A percentile compares a stretch with the other conserved stretches of the same genome.
Evolutionary conservation across 2,797 vertebrate genomes (phyloP).

Genomic region (Gambusia yucatana): DNA sequence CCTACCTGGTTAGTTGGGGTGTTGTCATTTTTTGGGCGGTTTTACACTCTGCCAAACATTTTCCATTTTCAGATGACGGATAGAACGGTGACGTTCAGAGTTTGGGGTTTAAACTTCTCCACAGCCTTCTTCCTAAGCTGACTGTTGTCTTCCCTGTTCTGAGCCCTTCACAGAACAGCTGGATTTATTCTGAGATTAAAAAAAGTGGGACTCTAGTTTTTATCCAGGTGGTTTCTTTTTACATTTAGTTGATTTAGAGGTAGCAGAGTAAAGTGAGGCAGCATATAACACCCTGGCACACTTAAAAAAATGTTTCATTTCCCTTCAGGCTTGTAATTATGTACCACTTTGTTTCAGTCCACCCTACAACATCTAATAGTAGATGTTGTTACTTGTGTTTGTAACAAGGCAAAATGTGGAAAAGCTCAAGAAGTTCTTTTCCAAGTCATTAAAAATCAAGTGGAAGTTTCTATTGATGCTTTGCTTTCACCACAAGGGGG

Average conservation of each 20-base stretch:
- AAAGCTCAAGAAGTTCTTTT: not conserved
- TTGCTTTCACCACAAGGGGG: slow-evolving; percentile 69
- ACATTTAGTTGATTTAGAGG: not conserved
- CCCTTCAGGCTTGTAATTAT: not conserved
- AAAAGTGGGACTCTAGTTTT: not conserved
- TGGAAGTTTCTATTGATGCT: slow-evolving; percentile 46
- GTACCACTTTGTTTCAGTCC: not conserved
- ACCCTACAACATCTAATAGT: not conserved
- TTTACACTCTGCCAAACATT: not conserved
- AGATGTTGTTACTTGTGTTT: not conserved
- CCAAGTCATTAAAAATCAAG: not conserved
- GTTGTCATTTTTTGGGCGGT: not conserved
- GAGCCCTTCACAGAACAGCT: not conserved
- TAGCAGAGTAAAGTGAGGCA: not conserved
- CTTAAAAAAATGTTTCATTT: not conserved
- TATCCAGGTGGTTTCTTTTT: not conserved
- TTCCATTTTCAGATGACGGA: not conserved
- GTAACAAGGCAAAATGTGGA: not conserved
- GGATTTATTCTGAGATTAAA: not conserved
- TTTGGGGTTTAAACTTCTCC: not conserved
- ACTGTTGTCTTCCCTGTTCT: not conserved
- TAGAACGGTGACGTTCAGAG: not conserved
- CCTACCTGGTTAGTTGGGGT: not conserved
- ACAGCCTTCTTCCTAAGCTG: not conserved
- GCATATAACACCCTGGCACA: not conserved